These are phyloP conservation scores for Stomatorhinus walkeri DNA, from an alignment of 2,797 vertebrate species.

Conservation along the genomic window DNA sequence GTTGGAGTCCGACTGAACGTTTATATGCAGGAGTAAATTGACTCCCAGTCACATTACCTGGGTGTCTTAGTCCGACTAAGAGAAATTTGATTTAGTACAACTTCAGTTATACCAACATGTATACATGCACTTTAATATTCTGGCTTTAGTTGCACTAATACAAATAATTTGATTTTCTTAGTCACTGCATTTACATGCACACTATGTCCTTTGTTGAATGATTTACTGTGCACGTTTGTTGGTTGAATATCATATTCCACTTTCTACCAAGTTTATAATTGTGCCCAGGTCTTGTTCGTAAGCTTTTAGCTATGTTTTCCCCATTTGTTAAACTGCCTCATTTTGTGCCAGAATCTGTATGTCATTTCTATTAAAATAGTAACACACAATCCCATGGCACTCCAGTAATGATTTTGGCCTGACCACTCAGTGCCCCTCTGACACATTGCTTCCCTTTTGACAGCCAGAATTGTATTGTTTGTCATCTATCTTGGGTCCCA, in stretches of 20 bases:
- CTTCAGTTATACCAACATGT: neutral
- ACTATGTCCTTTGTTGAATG: neutral
- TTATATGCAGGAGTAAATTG: no score
- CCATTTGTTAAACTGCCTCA: neutral
- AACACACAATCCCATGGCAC: neutral
- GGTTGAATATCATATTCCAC: neutral
- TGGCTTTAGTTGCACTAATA: neutral
- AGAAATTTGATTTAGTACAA: neutral
- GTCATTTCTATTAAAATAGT: neutral
- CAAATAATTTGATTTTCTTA: neutral
- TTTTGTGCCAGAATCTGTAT: neutral
- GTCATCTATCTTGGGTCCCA: neutral
- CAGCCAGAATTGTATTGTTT: neutral
- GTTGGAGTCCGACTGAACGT: no score
- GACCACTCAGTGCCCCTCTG: neutral
- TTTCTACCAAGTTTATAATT: neutral
- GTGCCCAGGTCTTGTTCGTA: neutral
- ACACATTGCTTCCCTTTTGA: neutral
- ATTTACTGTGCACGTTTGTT: neutral
- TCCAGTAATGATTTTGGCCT: neutral
- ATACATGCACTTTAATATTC: neutral
- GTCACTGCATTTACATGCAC: no score
- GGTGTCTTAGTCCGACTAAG: neutral
- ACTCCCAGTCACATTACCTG: neutral
- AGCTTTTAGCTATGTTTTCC: neutral